Evolutionary conservation across 1,140 invertebrate genomes (phyloP), one percentile per base, ranked within the genome.

Genomic region (silkworm (Bombyx mori)): DNA sequence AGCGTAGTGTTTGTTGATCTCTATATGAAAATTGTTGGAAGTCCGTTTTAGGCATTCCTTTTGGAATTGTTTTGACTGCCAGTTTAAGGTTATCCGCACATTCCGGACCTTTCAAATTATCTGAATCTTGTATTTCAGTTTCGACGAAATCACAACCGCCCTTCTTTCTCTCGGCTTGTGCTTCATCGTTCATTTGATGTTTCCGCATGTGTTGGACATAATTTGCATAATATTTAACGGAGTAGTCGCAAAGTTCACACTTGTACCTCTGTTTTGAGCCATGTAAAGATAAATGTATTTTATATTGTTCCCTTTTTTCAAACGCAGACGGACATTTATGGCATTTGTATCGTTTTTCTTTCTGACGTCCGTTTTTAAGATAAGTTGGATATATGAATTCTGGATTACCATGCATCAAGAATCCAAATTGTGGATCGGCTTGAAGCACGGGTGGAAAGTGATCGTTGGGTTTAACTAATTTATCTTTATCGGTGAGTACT

Each of bases 241-340:
- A 94, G 80, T 97, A 97, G 82, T 97, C 95, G 79, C 96, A 97
- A 6, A 91, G 90, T 60, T 94, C 91, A 85, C 96, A 97, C 60
- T 92, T 93, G 79, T 95, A 96, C 60, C 92, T 90, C 78, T 96
- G 94, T 63, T 93, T 93, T 0, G 94, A 93, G 7, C 95, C 95
- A 76, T 97, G 96, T 3, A 97, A 80, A 6, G 92, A 92, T 61
- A 95, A 82, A 82, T 97, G 96, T 10, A 95, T 91, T 71, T 94
- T 93, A 75, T 95, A 97, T 75, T 96, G 94, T 67, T 94, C 93
- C 44, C 93, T 88, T 80, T 97, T 96, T 69, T 95, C 94, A 82
- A 96, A 97, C 0, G 94, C 94, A 18, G 95, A 96, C 0, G 96
- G 95, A 79, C 96, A 97, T 86, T 95, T 96, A 61, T 92, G 91